phyloP scores from a whole-genome alignment of 1,140 invertebrate species.

The Lethrus apterus region DNA sequence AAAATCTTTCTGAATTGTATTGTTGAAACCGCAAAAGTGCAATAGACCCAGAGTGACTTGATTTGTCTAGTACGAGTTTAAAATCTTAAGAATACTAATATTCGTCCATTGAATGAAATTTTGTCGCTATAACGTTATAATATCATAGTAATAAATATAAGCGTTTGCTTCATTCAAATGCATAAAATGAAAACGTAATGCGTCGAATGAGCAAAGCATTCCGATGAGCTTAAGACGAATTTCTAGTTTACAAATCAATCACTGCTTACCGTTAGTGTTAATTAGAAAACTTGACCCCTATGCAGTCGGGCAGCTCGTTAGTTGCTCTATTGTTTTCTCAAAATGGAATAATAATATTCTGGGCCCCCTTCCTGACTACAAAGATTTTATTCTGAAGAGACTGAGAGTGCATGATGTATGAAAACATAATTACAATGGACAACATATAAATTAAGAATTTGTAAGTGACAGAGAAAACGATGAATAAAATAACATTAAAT shows the following conservation, averaged over 20 bases:
- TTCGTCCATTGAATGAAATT: constrained; percentile 17
- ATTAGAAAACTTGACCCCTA: constrained; percentile 34
- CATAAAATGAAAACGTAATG: background rate
- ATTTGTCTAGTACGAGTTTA: too few species aligned
- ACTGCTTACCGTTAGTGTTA: constrained; percentile 32
- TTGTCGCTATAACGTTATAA: constrained; percentile 9
- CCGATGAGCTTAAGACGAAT: constrained; percentile 17
- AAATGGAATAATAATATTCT: background rate
- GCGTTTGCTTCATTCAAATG: background rate
- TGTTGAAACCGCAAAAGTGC: too few species aligned
- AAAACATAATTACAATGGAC: too few species aligned
- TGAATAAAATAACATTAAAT: too few species aligned
- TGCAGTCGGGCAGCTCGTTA: constrained; percentile 22
- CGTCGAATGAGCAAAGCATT: constrained; percentile 11
- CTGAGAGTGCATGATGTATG: too few species aligned
- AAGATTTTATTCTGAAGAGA: too few species aligned
- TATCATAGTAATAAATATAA: constrained; percentile 9
- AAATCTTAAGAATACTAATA: constrained; percentile 20
- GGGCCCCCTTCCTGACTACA: too few species aligned
- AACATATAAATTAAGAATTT: too few species aligned
- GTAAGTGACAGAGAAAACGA: too few species aligned
- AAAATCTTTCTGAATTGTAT: too few species aligned
- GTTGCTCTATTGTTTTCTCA: background rate
- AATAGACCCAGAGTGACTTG: too few species aligned
- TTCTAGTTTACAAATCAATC: constrained; percentile 31